Evolutionary conservation across 2,113 vertebrate species (phyloP), one percentile per base, ranked within the genome.

Genomic region (Orthonyx spaldingii): DNA sequence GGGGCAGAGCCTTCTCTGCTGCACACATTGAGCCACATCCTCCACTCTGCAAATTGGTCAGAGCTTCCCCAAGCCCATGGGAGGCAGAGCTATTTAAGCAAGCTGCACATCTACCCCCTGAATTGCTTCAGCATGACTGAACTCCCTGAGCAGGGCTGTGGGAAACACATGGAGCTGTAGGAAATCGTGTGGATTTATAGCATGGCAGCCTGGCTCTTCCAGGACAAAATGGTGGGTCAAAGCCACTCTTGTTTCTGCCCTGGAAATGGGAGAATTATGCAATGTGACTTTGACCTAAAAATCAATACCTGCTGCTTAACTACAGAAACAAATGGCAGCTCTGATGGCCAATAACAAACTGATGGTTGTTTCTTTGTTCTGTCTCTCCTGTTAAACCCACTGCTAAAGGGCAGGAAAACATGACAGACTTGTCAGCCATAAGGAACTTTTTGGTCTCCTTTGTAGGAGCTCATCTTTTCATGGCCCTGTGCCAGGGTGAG

Each of bases 391-490:
- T 90, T 80, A 81, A 92, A 64, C 63, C 24, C 35, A 63, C 85
- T 90, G 72, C 68, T 92, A 90, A 93, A 90, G 88, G 95, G 85
- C 85, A 84, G 65, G 55, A 32, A 70, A 79, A 90, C 94, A 53
- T 89, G 68, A 74, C 47, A 77, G 76, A 61, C 28, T 75, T 92
- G 60, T 81, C 87, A 92, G 49, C 80, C 44, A 23, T 75, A 75
- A 89, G 84, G 76, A 93, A 94, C 68, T 95, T 96, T 63, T 32
- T 72, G 88, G 88, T 86, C 76, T 96, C 72, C 76, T 95, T 94
- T 95, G 92, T 87, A 57, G 52, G 64, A 88, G 57, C 49, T 89
- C 75, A 37, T 81, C 92, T 84, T 96, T 90, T 90, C 79, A 78
- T 17, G 95, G 89, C 66, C 53, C n/a, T 19, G 59, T 84, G 85